phyloP scores from a whole-genome alignment of 2,113 vertebrate genomes.

The Trichechus manatus region DNA sequence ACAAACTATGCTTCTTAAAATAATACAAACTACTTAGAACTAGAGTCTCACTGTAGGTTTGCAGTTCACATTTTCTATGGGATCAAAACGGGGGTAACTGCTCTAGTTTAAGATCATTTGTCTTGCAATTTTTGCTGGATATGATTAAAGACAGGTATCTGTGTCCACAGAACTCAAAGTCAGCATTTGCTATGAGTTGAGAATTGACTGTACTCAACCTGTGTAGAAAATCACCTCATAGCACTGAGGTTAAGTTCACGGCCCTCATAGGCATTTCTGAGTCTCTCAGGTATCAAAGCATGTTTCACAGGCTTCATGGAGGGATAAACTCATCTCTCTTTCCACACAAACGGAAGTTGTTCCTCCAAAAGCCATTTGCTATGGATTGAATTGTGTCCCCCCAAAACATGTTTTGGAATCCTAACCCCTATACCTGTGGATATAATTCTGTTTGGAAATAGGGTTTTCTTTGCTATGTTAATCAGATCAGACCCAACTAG shows the following conservation, averaged over 20 bases:
- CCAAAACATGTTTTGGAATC: neutral
- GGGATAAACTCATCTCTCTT: neutral
- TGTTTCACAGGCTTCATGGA: neutral
- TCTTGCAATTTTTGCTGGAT: constrained; percentile 14
- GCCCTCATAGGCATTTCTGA: neutral
- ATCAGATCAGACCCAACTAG: too few relatives aligned
- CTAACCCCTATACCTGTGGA: too few relatives aligned
- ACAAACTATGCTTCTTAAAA: neutral
- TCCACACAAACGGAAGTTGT: neutral
- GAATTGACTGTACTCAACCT: neutral
- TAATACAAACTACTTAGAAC: neutral
- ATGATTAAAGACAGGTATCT: neutral
- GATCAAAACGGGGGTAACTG: neutral
- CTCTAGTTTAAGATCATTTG: neutral
- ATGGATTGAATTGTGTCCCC: neutral
- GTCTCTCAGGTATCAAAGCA: neutral
- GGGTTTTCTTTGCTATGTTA: too few relatives aligned
- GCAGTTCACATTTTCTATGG: neutral
- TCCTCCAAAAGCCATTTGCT: neutral
- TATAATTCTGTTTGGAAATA: too few relatives aligned
- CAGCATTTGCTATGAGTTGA: neutral
- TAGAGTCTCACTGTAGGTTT: neutral
- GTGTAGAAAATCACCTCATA: neutral
- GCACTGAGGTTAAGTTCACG: neutral
- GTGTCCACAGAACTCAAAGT: neutral